Base-by-base conservation (phyloP, 2,888 invertebrate genomes). In the Hipparchia semele region DNA sequence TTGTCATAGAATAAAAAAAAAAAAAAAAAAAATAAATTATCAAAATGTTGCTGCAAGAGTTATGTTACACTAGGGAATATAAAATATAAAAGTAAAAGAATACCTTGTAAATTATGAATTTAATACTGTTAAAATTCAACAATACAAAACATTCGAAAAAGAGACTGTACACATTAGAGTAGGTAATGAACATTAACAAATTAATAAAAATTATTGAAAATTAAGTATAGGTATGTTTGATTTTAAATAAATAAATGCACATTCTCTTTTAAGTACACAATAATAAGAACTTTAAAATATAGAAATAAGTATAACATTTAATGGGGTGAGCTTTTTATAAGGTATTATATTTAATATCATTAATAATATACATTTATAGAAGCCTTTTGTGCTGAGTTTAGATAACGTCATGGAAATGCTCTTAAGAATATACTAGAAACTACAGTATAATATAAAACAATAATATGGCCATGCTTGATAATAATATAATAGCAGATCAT, bases 91-190 rank as follows among this genome's bases (percentile, higher is more conserved):
- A 51, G 73, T 23, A 76, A 77, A 78, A 73, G 74, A 60, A 60
- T 65, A 12, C 5, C 54, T 62, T 54, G 73, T 80, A 79, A 83
- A 81, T 85, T 83, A 84, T 85, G 83, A 86, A 88, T 91, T 90
- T 91, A 93, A 91, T 93, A 90, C 91, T 90, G 92, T 92, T 92
- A 93, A 92, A 89, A 88, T 90, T 92, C 91, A 93, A 92, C 93
- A 93, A 92, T 91, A 90, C 82, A 88, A 88, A 92, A 92, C 87
- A 81, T 86, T 89, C 83, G 85, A 83, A 83, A 88, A 87, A 87
- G 81, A 88, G 80, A 84, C 84, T 91, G 86, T 92, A 86, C 86
- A 90, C 87, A 87, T 80, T 81, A 72, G 79, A 79, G 83, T 39
- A 39, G 39, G 39, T 61, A 82, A 84, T 84, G 84, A 87, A 86